Base-by-base conservation (phyloP, 1,140 invertebrate genomes). In the Trachymyrmex septentrionalis region DNA sequence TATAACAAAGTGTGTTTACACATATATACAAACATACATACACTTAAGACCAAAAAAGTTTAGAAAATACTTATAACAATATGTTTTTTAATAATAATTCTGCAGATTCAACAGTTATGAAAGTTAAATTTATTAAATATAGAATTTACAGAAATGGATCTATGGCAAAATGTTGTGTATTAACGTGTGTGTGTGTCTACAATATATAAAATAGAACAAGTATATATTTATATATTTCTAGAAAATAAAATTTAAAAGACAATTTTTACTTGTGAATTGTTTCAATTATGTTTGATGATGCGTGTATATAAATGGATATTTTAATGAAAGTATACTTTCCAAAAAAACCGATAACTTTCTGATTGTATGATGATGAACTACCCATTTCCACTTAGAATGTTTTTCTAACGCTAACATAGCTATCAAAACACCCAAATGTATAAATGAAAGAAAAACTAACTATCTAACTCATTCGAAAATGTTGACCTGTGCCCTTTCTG, bases 221-320 rank as follows among this genome's bases (percentile, higher is more conserved):
- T 44, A 9, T 44, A 44, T 57, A n/a, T 16, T 12, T 66, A 24
- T 38, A 16, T 53, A 14, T 5, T 64, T 12, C 21, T 9, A 24
- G 4, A 12, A 24, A 0, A 78, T 50, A 27, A 50, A n/a, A 21
- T 66, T 38, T 19, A 57, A 57, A 63, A 63, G 6, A 30, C 16
- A 63, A 61, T 61, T 63, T 24, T 61, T 61, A 61, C 21, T 63
- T 63, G 6, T 63, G 6, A 63, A 63, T 63, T 16, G 59, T 27
- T 10, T 63, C 24, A 27, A 63, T 5, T 3, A 59, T 30, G 5
- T 44, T 30, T 30, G 24, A 30, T 63, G 2, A 5, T 6, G 24
- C 5, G 24, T 64, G 16, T 1, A 64, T 34, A 19, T 19, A 21
- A 66, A 66, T 38, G 9, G 1, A 66, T 66, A 66, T 66, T 66